phyloP scores from a whole-genome alignment of 2,888 invertebrate species.

The Belgica antarctica region DNA sequence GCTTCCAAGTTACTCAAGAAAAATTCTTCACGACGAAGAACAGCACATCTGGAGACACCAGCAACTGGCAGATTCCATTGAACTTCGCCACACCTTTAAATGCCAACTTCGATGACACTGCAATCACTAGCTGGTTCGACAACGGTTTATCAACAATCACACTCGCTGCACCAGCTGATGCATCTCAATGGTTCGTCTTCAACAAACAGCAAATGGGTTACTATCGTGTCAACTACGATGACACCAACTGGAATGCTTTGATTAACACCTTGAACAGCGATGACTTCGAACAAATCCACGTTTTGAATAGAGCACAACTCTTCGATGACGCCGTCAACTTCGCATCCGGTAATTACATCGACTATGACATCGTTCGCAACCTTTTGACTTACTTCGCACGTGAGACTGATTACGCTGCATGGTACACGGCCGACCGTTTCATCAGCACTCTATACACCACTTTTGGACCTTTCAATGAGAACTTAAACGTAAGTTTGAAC shows the following conservation, averaged over 20 bases:
- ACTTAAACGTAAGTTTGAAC: slow-evolving; percentile 20
- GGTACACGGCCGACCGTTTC: slow-evolving; percentile 15
- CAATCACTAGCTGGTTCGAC: neutral
- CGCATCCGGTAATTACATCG: slow-evolving; percentile 59
- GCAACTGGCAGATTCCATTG: slow-evolving; percentile 39
- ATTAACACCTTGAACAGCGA: slow-evolving; percentile 16
- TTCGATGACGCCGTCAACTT: slow-evolving; percentile 67
- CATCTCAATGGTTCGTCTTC: slow-evolving; percentile 40
- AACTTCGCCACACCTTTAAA: slow-evolving; percentile 12
- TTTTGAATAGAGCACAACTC: slow-evolving; percentile 67
- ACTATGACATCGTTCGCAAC: slow-evolving; percentile 55
- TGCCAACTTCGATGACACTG: slow-evolving; percentile 30
- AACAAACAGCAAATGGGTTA: slow-evolving; percentile 44
- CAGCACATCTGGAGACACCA: neutral
- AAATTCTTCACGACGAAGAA: slow-evolving; percentile 15
- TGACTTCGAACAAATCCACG: slow-evolving; percentile 43
- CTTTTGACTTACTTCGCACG: slow-evolving; percentile 58
- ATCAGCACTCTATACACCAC: slow-evolving; percentile 23
- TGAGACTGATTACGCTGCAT: slow-evolving; percentile 64
- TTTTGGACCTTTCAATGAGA: slow-evolving; percentile 7
- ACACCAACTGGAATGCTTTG: slow-evolving; percentile 38
- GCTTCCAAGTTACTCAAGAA: slow-evolving; percentile 48
- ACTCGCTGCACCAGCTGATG: neutral
- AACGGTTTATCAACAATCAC: neutral
- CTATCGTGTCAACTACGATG: slow-evolving; percentile 43